Conservation (phyloP, 2,888 invertebrate genomes). For the Clusia tigrina region DNA sequence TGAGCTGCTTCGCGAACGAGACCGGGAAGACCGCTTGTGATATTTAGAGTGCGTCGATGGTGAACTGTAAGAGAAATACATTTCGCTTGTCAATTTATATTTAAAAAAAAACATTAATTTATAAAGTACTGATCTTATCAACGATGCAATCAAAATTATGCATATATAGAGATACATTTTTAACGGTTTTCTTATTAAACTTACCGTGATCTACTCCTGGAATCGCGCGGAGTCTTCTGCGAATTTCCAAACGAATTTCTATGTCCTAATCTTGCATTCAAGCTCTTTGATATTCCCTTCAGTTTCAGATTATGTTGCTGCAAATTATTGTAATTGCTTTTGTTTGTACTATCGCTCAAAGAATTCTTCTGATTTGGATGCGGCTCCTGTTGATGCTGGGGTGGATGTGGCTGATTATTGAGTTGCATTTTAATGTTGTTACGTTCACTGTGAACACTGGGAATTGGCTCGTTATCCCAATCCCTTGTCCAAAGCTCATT, state of each 20-base stretch:
- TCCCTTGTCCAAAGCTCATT: slow-evolving; percentile 89
- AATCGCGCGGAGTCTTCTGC: slow-evolving; percentile 59
- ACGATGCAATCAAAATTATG: slow-evolving; percentile 10
- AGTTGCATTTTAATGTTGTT: slow-evolving; percentile 67
- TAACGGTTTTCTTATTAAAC: slow-evolving; percentile 22
- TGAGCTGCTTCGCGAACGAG: slow-evolving; percentile 49
- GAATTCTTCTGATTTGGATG: slow-evolving; percentile 28
- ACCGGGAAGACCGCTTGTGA: slow-evolving; percentile 47
- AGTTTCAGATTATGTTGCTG: slow-evolving; percentile 38
- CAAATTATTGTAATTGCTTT: slow-evolving; percentile 27
- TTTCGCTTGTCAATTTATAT: slow-evolving; percentile 10
- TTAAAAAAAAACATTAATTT: background rate
- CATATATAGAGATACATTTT: background rate
- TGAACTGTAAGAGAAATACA: slow-evolving; percentile 46
- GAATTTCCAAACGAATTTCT: slow-evolving; percentile 47
- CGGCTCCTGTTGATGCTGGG: slow-evolving; percentile 38
- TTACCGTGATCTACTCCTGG: slow-evolving; percentile 60
- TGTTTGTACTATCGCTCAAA: slow-evolving; percentile 17
- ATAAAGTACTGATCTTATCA: background rate
- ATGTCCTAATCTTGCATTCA: slow-evolving; percentile 70
- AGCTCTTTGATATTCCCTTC: slow-evolving; percentile 67
- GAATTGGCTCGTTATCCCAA: slow-evolving; percentile 94
- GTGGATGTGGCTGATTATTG: too few species aligned
- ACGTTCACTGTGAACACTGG: slow-evolving; percentile 83
- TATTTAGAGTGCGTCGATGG: slow-evolving; percentile 49